These are phyloP conservation scores for Sebastes glaucus DNA, from an alignment of 2,797 vertebrate species.

Conservation along the genomic window DNA sequence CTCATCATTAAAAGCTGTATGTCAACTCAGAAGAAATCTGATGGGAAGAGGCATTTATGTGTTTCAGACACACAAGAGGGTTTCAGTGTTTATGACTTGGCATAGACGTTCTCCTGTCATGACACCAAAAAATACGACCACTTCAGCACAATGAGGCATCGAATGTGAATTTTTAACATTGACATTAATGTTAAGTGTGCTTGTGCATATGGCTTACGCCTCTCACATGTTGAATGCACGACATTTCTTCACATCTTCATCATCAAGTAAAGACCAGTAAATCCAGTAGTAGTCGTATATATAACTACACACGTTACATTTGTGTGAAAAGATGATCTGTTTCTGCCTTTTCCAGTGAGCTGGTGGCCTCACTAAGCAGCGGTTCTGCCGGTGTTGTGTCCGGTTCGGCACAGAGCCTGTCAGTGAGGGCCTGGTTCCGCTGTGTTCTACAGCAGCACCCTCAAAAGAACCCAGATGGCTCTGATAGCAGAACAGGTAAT, in stretches of 20 bases:
- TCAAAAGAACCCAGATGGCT: slow-evolving; percentile 82
- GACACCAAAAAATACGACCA: neutral
- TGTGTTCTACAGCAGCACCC: slow-evolving; percentile 94
- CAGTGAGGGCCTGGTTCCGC: slow-evolving; percentile 92
- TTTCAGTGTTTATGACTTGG: neutral
- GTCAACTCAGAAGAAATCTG: neutral
- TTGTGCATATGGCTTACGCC: neutral
- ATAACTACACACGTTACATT: neutral
- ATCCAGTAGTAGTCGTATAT: neutral
- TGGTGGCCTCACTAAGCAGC: slow-evolving; percentile 83
- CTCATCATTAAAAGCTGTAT: slow-evolving; percentile 1
- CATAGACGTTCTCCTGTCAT: neutral
- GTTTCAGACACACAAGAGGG: neutral
- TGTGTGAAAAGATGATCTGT: neutral
- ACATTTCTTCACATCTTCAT: neutral
- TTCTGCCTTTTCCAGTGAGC: slow-evolving; percentile 75
- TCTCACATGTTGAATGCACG: neutral
- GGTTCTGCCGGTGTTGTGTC: slow-evolving; percentile 59
- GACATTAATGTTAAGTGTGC: neutral
- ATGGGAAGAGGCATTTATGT: neutral
- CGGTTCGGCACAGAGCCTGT: slow-evolving; percentile 86
- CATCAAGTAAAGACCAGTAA: neutral
- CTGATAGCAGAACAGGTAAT: slow-evolving; percentile 79
- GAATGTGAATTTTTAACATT: neutral
- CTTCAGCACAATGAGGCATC: neutral